Evolutionary conservation across 2,797 vertebrate species (phyloP).

Genomic region (Miichthys miiuy): DNA sequence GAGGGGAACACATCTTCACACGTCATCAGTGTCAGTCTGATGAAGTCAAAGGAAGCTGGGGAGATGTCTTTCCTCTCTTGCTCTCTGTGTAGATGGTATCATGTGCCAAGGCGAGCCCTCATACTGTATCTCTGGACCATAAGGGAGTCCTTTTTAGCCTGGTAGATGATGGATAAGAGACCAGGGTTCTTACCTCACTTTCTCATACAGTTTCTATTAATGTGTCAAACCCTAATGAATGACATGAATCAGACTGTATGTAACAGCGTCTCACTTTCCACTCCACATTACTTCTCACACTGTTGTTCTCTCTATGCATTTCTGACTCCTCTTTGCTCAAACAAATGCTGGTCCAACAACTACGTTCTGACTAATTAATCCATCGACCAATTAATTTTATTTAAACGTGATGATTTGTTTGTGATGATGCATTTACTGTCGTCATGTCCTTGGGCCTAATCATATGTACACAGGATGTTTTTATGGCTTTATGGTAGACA

Average conservation of each 20-base stretch:
- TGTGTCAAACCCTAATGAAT: constrained; percentile 36
- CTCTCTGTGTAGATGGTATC: constrained; percentile 44
- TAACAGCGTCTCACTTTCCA: constrained; percentile 47
- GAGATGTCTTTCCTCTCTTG: constrained; percentile 39
- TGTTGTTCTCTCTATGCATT: constrained; percentile 73
- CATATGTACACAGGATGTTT: constrained; percentile 49
- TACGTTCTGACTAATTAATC: constrained; percentile 54
- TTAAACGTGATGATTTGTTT: constrained; percentile 61
- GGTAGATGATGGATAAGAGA: constrained; percentile 42
- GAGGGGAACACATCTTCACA: constrained; percentile 36
- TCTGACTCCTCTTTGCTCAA: constrained; percentile 54
- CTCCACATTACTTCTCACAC: constrained; percentile 43
- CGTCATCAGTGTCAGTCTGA: constrained; percentile 40
- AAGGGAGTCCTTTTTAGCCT: constrained; percentile 48
- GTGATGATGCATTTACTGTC: constrained; percentile 59
- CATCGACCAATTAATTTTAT: constrained; percentile 71
- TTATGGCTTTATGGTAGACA: constrained; percentile 37
- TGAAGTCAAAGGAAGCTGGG: constrained; percentile 39
- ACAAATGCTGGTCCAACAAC: constrained; percentile 56
- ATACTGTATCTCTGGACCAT: constrained; percentile 56
- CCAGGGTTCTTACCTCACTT: constrained; percentile 63
- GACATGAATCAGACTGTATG: constrained; percentile 54
- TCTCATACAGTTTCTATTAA: constrained; percentile 56
- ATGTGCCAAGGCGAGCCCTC: constrained; percentile 56
- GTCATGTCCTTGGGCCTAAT: constrained; percentile 60